Conservation (phyloP, 2,797 vertebrate species). For the Chelidonichthys spinosus region DNA sequence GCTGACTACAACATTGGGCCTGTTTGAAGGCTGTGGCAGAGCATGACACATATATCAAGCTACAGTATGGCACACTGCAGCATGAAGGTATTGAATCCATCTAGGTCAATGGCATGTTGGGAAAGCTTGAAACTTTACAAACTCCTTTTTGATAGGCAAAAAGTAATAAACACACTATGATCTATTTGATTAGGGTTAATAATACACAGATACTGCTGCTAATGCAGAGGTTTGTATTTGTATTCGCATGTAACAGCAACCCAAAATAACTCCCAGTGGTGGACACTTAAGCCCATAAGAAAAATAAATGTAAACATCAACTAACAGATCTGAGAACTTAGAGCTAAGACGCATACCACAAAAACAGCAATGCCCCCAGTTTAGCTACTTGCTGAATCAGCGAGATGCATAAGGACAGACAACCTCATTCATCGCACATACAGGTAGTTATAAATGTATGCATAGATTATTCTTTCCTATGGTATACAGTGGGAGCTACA, state of each 20-base stretch:
- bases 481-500: background rate
- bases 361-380: background rate
- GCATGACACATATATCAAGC: slow-evolving; percentile 18
- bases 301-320: background rate
- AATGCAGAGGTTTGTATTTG: background rate
- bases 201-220: background rate
- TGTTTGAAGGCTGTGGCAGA: slow-evolving; percentile 13
- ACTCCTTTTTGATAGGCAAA: background rate
- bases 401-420: background rate
- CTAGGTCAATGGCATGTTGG: background rate
- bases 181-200: background rate
- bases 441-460: background rate
- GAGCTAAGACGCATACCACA: background rate
- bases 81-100: background rate
- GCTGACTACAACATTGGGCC: slow-evolving; percentile 34
- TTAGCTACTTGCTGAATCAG: background rate
- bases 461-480: background rate
- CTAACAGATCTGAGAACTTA: background rate
- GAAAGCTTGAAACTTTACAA: background rate
- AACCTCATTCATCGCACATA: background rate
- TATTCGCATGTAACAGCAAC: background rate
- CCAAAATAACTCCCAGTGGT: background rate
- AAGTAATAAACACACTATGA: background rate
- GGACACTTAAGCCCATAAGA: background rate
- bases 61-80: background rate